phyloP scores from a whole-genome alignment of 2,797 vertebrate species.

The Falco columbarius region DNA sequence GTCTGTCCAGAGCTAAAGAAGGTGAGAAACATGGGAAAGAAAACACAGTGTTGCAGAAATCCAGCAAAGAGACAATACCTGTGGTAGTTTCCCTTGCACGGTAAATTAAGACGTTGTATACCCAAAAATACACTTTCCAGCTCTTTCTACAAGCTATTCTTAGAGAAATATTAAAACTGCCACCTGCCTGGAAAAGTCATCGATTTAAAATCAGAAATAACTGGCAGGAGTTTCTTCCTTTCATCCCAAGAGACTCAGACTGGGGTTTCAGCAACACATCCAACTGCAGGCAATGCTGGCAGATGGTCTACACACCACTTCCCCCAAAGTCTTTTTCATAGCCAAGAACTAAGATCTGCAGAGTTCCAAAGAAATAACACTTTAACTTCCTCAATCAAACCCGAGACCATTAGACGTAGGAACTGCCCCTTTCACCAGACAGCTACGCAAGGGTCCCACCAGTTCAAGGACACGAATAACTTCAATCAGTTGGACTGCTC shows the following conservation, averaged over 20 bases:
- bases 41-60: neutral
- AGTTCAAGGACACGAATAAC: rapidly evolving
- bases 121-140: neutral
- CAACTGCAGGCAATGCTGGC: neutral
- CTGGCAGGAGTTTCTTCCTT: neutral
- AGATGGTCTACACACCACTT: neutral
- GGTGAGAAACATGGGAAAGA: rapidly evolving
- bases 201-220: neutral
- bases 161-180: neutral
- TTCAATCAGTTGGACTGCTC: neutral
- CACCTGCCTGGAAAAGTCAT: neutral
- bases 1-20: neutral
- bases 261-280: neutral
- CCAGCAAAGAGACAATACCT: neutral
- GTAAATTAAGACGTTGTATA: neutral
- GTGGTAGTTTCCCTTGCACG: no score
- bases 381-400: neutral
- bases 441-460: neutral
- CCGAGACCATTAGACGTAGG: neutral
- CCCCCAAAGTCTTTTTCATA: neutral
- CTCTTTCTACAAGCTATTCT: neutral
- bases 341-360: neutral
- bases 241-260: neutral
- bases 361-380: neutral
- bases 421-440: rapidly evolving